Percentiles rank a stretch among this genome's conserved stretches.
phyloP scores from a whole-genome alignment of 2,888 invertebrate species.

The Chouioia cunea region DNA sequence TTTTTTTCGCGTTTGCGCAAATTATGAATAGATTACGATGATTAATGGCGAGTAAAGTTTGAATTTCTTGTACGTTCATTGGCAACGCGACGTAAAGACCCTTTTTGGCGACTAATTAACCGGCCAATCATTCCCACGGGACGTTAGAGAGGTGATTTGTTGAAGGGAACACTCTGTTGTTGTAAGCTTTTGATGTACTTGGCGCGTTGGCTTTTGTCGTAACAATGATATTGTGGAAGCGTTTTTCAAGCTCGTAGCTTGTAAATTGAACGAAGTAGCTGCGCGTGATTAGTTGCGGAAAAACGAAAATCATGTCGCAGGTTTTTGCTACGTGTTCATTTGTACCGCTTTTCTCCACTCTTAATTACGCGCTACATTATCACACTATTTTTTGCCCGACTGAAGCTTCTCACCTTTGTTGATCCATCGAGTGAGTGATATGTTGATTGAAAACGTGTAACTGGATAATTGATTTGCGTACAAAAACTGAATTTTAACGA shows the following conservation, averaged over 20 bases:
- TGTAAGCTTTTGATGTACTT: slow-evolving; percentile 4
- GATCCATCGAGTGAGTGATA: too few relatives aligned
- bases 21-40: slow-evolving; percentile 38
- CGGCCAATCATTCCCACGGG: slow-evolving; percentile 30
- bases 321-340: too few relatives aligned
- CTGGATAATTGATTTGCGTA: too few relatives aligned
- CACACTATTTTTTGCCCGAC: too few relatives aligned
- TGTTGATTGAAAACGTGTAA: too few relatives aligned
- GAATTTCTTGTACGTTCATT: slow-evolving; percentile 19
- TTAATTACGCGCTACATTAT: background rate
- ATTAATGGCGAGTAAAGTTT: slow-evolving; percentile 40
- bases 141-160: slow-evolving; percentile 29
- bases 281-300: background rate
- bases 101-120: slow-evolving; percentile 21
- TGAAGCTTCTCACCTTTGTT: too few relatives aligned
- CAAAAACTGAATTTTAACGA: too few relatives aligned
- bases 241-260: background rate
- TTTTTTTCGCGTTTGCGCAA: slow-evolving; percentile 17
- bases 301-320: background rate
- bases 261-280: slow-evolving; percentile 5
- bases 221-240: slow-evolving; percentile 13
- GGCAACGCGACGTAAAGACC: background rate
- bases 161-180: slow-evolving; percentile 1
- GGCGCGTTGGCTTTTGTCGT: background rate
- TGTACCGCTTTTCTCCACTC: background rate